Evolutionary conservation across 2,888 invertebrate genomes (phyloP), one percentile per base, ranked within the genome.

Genomic region (Chesias legatella): DNA sequence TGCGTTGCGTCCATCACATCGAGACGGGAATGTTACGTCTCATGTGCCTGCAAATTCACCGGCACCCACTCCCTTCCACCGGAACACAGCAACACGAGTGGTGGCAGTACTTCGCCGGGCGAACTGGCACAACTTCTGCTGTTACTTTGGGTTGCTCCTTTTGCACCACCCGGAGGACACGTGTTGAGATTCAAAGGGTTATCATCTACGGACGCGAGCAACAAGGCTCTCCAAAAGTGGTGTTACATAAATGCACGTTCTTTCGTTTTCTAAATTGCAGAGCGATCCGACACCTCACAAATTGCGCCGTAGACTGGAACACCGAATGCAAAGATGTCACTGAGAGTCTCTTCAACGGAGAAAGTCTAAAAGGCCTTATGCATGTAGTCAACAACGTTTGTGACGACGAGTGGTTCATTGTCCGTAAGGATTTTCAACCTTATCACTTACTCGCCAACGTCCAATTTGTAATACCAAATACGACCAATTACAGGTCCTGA

Each of bases 271-370:
- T n/a, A 34, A 26, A 43, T 63, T 59, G 21, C 60, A 86, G 85
- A 53, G 73, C 85, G 1, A 67, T 84, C 36, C 74, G 72, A 24
- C 63, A 72, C 28, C 63, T 83, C 11, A 75, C 76, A 24, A 78
- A 71, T 51, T 84, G 86, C 46, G 85, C 82, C 0, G 60, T 74
- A 44, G 78, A 83, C 51, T 86, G 86, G 86, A 86, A 85, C 40
- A 53, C 67, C 0, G 83, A 85, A 30, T 86, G 86, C 52, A 73
- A 62, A 36, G 77, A 79, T 6, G 68, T 79, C 0, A 75, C 79
- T 0, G 82, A 83, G n/a, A 75, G 66, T 21, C 73, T 71, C 53
- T 85, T 81, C 56, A 80, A 81, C 30, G 77, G 76, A 41, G 83
- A 83, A 41, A 79, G 77, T 43, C 73, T 85, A 13, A 73, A 71